phyloP scores from a whole-genome alignment of 1,140 invertebrate genomes.

The Platyura marginata region DNA sequence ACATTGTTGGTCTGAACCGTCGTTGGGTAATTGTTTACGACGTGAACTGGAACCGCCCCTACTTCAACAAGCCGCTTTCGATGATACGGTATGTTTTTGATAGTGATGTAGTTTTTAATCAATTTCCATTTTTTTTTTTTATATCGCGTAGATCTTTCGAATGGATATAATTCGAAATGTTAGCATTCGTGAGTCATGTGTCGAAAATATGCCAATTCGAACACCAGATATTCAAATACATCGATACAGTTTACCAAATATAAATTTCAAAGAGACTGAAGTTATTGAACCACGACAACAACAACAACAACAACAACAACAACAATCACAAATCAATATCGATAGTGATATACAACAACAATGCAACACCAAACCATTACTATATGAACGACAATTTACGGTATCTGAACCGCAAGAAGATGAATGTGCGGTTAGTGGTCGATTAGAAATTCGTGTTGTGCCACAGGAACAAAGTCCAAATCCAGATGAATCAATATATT shows the following conservation, averaged over 20 bases:
- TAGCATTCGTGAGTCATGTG: constrained; percentile 19
- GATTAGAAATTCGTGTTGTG: constrained; percentile 63
- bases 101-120: neutral
- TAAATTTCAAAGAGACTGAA: constrained; percentile 4
- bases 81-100: constrained; percentile 35
- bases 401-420: constrained; percentile 20
- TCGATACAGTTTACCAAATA: constrained; percentile 15
- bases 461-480: constrained; percentile 23
- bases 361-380: neutral
- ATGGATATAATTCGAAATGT: constrained; percentile 72
- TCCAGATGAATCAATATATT: constrained; percentile 18
- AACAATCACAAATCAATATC: neutral
- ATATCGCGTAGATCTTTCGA: constrained; percentile 35
- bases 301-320: neutral
- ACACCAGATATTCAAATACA: neutral
- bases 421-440: constrained; percentile 46
- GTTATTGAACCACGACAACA: neutral
- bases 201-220: constrained; percentile 1
- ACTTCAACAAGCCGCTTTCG: constrained; percentile 70
- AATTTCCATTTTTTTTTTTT: neutral
- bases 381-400: neutral
- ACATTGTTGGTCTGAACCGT: constrained; percentile 56
- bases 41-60: constrained; percentile 40
- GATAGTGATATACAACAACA: neutral
- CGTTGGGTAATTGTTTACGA: constrained; percentile 31